Base-by-base conservation (phyloP, 2,888 invertebrate species). In the Stegophylla sp. region DNA sequence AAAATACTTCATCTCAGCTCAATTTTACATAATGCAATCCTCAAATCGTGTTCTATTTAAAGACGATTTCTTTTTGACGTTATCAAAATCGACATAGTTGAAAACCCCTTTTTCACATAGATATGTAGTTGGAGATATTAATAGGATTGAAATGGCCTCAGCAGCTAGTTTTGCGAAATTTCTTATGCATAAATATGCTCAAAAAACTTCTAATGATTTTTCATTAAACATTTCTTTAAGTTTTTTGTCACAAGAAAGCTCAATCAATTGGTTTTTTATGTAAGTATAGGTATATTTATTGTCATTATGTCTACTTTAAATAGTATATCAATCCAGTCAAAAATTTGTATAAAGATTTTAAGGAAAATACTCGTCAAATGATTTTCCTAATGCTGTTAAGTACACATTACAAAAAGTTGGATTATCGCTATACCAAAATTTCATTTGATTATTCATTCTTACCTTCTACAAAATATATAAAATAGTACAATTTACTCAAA, bases 301-400 rank as follows among this genome's bases (percentile, higher is more conserved):
- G 59, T 59, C 59, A 59, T 59, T 59, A 59, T 26, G 26, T 59
- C 59, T 59, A 59, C 26, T 26, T 10, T 26, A 12, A 59, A 59
- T 59, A 26, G 59, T 3, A 12, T 9, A 26, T 59, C 59, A 59
- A 59, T 26, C 59, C 59, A 59, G 10, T 59, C 26, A n/a, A 26
- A 26, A 26, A 26, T 26, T 59, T 59, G 17, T 13, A 12, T 13
- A 26, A 23, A 59, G 10, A 59, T 26, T 13, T 15, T 59, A 23
- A 59, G 13, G 59, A 59, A 59, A 59, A 26, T 59, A 59, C 13
- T 26, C 1, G 59, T 56, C 23, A 56, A 56, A 56, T 56, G 23
- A 56, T 23, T 56, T 23, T 41, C 41, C 41, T 5, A 63, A n/a
- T 12, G 34, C 34, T 61, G 28, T 61, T 34, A 63, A 63, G 41